phyloP scores from a whole-genome alignment of 2,888 invertebrate species.

The Arrhopalites spinosus region DNA sequence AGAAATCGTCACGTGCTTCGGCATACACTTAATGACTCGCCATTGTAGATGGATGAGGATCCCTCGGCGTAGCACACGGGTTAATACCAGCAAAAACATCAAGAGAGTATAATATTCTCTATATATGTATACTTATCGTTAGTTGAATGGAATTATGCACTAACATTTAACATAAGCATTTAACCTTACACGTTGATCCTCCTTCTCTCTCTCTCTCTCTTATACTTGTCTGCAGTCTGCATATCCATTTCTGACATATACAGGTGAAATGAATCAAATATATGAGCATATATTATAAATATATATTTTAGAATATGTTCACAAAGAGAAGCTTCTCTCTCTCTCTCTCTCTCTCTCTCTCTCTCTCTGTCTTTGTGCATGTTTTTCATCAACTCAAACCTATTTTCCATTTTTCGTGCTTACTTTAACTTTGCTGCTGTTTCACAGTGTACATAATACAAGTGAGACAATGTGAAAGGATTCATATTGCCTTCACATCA shows the following conservation, averaged over 20 bases:
- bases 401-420: slow-evolving; percentile 19
- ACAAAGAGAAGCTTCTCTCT: neutral
- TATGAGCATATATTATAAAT: neutral
- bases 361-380: neutral
- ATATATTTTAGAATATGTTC: neutral
- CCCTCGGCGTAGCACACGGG: slow-evolving; percentile 23
- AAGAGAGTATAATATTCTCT: too few relatives aligned
- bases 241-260: neutral
- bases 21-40: slow-evolving; percentile 53
- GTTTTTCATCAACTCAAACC: slow-evolving; percentile 22
- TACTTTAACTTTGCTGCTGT: neutral
- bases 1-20: slow-evolving; percentile 55
- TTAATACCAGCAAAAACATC: neutral
- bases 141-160: neutral
- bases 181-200: neutral
- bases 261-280: neutral
- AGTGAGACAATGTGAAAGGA: neutral
- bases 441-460: neutral
- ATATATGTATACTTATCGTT: neutral
- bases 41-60: slow-evolving; percentile 34
- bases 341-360: neutral
- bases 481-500: too few relatives aligned
- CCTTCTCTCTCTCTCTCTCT: neutral
- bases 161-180: neutral
- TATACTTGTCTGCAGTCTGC: neutral